Conservation (phyloP, 2,113 vertebrate species). For the Dicentrarchus labrax region DNA sequence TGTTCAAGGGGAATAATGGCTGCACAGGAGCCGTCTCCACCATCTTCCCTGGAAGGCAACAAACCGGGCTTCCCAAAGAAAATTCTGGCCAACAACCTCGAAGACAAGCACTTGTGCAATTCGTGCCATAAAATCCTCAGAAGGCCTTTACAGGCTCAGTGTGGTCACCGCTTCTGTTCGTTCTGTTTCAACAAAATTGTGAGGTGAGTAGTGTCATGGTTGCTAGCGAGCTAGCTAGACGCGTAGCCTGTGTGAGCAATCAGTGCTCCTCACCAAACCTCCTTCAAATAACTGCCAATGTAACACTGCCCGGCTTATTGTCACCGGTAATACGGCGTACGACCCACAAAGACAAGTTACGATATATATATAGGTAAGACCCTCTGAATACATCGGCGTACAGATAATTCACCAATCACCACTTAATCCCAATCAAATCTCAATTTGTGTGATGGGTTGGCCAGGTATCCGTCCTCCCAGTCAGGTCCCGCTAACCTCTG, state of each 20-base stretch:
- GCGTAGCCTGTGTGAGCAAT: conserved; percentile 14
- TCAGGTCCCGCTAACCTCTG: not conserved
- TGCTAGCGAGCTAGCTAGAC: conserved; percentile 52
- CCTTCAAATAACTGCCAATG: not conserved
- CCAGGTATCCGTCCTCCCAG: conserved; percentile 4
- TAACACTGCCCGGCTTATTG: not conserved
- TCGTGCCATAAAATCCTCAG: conserved; percentile 93
- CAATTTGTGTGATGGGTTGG: not conserved
- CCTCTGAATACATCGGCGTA: not conserved
- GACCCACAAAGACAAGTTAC: not conserved
- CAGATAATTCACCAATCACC: not conserved
- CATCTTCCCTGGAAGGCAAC: conserved; percentile 91
- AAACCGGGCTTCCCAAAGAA: conserved; percentile 94
- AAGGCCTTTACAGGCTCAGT: conserved; percentile 94
- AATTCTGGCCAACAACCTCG: conserved; percentile 91
- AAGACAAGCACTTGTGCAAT: conserved; percentile 95
- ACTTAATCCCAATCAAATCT: not conserved
- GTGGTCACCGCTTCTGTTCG: conserved; percentile 96
- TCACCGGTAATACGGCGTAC: not conserved
- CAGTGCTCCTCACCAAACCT: not conserved
- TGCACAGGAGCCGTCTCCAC: conserved; percentile 90
- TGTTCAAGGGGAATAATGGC: conserved; percentile 84
- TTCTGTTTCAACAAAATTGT: conserved; percentile 92
- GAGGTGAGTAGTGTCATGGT: conserved; percentile 85
- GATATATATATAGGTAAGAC: not conserved